These are phyloP conservation scores for Matsumurasca onukii DNA, from an alignment of 1,140 invertebrate species.

Conservation along the genomic window DNA sequence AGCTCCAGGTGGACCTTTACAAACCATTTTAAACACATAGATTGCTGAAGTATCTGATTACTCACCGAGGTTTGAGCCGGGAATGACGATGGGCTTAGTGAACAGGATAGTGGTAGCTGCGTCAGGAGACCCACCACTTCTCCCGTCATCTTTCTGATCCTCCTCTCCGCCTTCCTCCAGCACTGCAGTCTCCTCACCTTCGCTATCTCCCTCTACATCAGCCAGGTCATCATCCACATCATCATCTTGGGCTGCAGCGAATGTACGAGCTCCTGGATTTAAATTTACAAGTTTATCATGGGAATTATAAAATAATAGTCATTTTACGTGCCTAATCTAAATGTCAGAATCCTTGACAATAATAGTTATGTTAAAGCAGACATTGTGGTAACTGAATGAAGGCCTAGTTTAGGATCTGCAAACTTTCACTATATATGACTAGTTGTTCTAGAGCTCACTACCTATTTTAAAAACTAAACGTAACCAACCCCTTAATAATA, in stretches of 20 bases:
- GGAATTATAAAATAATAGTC: not conserved
- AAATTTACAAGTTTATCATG: conserved; percentile 29
- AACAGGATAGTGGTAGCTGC: conserved; percentile 92
- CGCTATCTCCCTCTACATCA: conserved; percentile 64
- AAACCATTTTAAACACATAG: too few relatives aligned
- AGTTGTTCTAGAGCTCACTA: too few relatives aligned
- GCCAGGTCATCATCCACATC: conserved; percentile 62
- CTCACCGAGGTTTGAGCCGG: conserved; percentile 60
- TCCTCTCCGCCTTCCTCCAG: conserved; percentile 36
- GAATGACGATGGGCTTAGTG: conserved; percentile 72
- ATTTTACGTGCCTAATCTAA: conserved; percentile 18
- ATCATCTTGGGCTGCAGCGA: conserved; percentile 70
- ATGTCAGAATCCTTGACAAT: conserved; percentile 34
- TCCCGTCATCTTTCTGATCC: conserved; percentile 33
- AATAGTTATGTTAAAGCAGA: conserved; percentile 47
- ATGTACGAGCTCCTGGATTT: conserved; percentile 57
- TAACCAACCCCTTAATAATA: too few relatives aligned
- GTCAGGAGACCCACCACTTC: conserved; percentile 67
- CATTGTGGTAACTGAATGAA: conserved; percentile 24
- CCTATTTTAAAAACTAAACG: conserved; percentile 37
- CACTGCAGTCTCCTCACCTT: conserved; percentile 49
- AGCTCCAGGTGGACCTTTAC: too few relatives aligned
- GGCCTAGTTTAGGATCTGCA: conserved; percentile 20
- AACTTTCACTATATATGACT: too few relatives aligned
- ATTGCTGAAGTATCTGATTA: too few relatives aligned